Conservation (phyloP, 2,797 vertebrate genomes). For the Carcharodon carcharias region DNA sequence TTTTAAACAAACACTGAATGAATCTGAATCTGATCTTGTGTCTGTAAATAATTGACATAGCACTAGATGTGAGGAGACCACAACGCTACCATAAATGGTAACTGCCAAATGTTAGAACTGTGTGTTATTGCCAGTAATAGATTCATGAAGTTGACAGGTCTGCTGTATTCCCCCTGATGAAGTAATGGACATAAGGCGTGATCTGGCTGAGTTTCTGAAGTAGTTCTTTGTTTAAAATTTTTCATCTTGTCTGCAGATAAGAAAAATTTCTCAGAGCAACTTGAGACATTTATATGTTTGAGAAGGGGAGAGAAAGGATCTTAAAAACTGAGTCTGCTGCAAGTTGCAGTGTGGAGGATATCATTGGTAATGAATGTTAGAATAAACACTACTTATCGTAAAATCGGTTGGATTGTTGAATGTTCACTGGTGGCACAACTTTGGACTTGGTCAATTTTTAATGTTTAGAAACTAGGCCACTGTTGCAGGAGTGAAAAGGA, state of each 20-base stretch:
- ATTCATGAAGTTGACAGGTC: slow-evolving; percentile 32
- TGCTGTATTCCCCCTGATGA: background rate
- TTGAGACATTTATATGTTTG: background rate
- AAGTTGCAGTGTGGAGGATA: background rate
- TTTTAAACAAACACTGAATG: slow-evolving; percentile 27
- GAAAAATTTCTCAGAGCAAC: background rate
- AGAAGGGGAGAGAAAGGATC: background rate
- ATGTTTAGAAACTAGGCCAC: background rate
- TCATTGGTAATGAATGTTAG: background rate
- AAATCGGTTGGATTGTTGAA: background rate
- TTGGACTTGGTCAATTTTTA: background rate
- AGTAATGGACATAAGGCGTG: background rate
- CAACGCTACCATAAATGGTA: slow-evolving; percentile 41
- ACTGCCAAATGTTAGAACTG: slow-evolving; percentile 38
- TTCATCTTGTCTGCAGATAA: background rate
- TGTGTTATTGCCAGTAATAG: slow-evolving; percentile 22
- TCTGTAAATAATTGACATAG: slow-evolving; percentile 35
- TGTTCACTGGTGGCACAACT: background rate
- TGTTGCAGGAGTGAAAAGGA: background rate
- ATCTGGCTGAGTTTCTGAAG: background rate
- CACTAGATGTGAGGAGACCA: background rate
- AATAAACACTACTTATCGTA: background rate
- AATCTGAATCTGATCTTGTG: slow-evolving; percentile 20
- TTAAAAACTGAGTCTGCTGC: background rate
- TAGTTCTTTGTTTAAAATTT: background rate